Base-by-base conservation (phyloP, 2,888 invertebrate genomes). In the Eucera pruinosa region DNA sequence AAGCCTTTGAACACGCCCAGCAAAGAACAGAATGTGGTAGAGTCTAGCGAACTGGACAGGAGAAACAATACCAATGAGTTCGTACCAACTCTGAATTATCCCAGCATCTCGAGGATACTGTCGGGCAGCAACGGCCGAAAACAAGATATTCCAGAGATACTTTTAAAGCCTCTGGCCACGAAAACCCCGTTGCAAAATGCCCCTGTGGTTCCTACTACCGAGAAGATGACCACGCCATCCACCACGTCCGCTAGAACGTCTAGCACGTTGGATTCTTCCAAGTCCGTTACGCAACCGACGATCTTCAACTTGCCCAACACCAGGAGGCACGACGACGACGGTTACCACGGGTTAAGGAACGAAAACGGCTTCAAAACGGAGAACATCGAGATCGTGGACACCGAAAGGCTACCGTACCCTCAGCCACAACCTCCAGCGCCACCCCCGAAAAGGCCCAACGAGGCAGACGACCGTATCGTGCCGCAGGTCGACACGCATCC, bases 101-200 rank as follows among this genome's bases (percentile, higher is more conserved):
- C 97, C 2, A 96, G 96, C 81, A 97, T 97, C 83, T 96, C 97
- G 2, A 94, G 97, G 67, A 97, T 97, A 87, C 93, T 97, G 27
- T 96, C 96, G 60, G 97, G 97, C 0, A 96, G 97, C 61, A 97
- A 97, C 90, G 97, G 97, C 0, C 94, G 96, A 36, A 96, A 96
- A 85, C 96, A 96, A 82, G 96, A 96, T 86, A 95, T 97, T 65
- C 96, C 97, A 0, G 96, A 96, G 80, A 96, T 97, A 50, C 92
- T 97, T 0, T 92, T 96, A 27, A 94, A 93, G 47, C 91, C 93
- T 0, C 66, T 92, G 65, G 86, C 90, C 0, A 91, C 91, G 64
- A 89, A 92, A 82, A 78, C 85, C 27, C 88, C 93, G 58, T 62
- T 79, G 70, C 87, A 90, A 74, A 88, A 94, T 11, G 90, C 93